A percentile compares a stretch with the other conserved stretches of the same genome.
These are phyloP conservation scores for Linhomoeus sp. DNA, from an alignment of 2,888 invertebrate species.

Conservation along the genomic window DNA sequence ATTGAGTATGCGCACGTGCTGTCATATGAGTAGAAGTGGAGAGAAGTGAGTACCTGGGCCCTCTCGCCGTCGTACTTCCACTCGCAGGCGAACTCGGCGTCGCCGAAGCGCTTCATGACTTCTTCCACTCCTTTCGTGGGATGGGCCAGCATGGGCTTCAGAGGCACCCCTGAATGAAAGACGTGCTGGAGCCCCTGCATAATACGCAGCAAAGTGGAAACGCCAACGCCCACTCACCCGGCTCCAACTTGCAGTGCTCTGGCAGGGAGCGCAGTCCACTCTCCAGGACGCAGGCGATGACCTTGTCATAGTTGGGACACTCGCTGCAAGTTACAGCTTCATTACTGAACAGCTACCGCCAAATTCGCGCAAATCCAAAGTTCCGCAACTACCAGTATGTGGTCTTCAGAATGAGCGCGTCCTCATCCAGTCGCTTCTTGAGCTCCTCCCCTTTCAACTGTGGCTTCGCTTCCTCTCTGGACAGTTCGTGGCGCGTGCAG, in stretches of 20 bases:
- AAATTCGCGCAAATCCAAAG: neutral
- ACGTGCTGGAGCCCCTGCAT: no score
- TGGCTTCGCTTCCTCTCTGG: neutral
- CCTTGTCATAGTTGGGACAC: slow-evolving; percentile 75
- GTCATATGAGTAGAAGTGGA: neutral
- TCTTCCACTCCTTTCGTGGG: slow-evolving; percentile 72
- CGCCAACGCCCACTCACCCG: no score
- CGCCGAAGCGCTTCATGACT: slow-evolving; percentile 59
- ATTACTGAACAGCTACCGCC: neutral
- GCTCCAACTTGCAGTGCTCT: slow-evolving; percentile 58
- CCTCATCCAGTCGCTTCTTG: slow-evolving; percentile 53
- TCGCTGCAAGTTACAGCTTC: slow-evolving; percentile 53
- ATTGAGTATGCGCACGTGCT: neutral
- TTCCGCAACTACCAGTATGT: slow-evolving; percentile 53
- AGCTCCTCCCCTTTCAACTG: slow-evolving; percentile 42
- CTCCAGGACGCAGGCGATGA: slow-evolving; percentile 54
- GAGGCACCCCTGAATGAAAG: slow-evolving; percentile 45
- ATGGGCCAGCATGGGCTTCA: slow-evolving; percentile 96
- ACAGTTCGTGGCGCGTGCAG: slow-evolving; percentile 16
- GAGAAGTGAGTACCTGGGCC: slow-evolving; percentile 48
- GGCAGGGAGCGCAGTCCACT: slow-evolving; percentile 55
- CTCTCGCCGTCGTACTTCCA: slow-evolving; percentile 99
- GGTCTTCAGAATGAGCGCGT: slow-evolving; percentile 59
- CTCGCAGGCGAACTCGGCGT: slow-evolving; percentile 76
- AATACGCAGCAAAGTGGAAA: neutral